Conservation (phyloP, 2,113 vertebrate genomes). For the Melanerpes formicivorus region DNA sequence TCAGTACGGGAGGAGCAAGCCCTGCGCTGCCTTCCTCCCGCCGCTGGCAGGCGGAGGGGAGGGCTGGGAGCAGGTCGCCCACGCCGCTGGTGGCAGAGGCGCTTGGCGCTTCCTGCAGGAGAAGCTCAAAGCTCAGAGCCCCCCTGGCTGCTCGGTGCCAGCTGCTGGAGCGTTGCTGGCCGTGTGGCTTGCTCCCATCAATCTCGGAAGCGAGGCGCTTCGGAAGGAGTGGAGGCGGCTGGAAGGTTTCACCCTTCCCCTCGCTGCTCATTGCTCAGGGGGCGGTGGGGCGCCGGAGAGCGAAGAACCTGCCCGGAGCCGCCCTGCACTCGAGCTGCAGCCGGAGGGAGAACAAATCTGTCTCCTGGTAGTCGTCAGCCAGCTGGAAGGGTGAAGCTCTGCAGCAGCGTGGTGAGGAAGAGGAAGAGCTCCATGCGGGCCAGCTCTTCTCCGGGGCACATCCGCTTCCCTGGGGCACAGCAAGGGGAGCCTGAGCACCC, state of each 20-base stretch:
- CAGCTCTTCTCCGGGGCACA: slow-evolving; percentile 48
- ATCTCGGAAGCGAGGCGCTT: no score
- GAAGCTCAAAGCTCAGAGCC: neutral
- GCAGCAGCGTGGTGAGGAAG: slow-evolving; percentile 56
- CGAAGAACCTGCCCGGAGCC: neutral
- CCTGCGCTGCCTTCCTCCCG: fast-evolving
- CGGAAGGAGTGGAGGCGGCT: neutral
- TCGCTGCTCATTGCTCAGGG: fast-evolving
- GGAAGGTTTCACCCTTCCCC: neutral
- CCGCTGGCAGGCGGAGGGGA: neutral
- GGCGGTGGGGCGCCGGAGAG: neutral
- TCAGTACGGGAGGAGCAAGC: neutral
- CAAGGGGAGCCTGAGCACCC: neutral
- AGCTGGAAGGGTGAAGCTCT: slow-evolving; percentile 62
- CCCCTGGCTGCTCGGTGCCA: neutral
- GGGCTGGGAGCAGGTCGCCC: neutral
- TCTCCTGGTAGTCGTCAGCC: neutral
- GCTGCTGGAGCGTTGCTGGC: neutral
- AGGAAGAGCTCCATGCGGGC: slow-evolving; percentile 66
- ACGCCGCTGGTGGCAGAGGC: neutral
- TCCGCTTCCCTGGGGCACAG: slow-evolving; percentile 45
- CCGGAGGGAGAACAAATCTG: neutral
- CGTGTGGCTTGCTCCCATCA: neutral
- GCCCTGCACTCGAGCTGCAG: neutral
- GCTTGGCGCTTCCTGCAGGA: neutral